Conservation (phyloP, 1,140 invertebrate species). For the Drosophila kurseongensis region DNA sequence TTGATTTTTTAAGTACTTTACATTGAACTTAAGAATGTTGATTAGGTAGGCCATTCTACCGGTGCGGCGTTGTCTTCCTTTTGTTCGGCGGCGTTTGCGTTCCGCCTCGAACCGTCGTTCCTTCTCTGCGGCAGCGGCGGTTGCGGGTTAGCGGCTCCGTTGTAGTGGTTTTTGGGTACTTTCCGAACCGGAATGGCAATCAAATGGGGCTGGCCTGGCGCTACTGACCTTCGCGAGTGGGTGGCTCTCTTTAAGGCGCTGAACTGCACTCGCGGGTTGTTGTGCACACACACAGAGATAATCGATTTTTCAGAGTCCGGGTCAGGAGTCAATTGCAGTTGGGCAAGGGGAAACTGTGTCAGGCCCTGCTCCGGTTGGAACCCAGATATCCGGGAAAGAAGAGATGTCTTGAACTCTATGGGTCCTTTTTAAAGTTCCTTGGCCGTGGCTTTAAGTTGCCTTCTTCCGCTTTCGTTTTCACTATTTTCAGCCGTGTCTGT, state of each 20-base stretch:
- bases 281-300: conserved; percentile 14
- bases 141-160: conserved; percentile 75
- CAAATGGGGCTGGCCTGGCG: not conserved
- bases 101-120: conserved; percentile 52
- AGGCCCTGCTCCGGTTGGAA: not conserved
- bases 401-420: not conserved
- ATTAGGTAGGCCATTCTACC: conserved; percentile 84
- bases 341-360: conserved; percentile 42
- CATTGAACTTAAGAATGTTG: conserved; percentile 84
- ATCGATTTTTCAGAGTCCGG: conserved; percentile 43
- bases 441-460: conserved; percentile 5
- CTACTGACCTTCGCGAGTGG: conserved; percentile 49
- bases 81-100: conserved; percentile 52
- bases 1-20: conserved; percentile 84
- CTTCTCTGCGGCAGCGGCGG: conserved; percentile 35
- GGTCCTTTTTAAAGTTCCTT: not conserved
- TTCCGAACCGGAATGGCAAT: conserved; percentile 43
- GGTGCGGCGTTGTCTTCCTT: conserved; percentile 77
- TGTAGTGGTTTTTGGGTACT: conserved; percentile 73
- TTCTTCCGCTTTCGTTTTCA: conserved; percentile 73
- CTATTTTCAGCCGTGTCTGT: conserved; percentile 43
- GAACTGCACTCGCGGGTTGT: conserved; percentile 4
- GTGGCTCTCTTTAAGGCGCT: conserved; percentile 12
- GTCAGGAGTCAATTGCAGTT: conserved; percentile 21
- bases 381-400: too few relatives aligned